Conservation (phyloP, 2,797 vertebrate genomes). For the Brachymystax lenok region DNA sequence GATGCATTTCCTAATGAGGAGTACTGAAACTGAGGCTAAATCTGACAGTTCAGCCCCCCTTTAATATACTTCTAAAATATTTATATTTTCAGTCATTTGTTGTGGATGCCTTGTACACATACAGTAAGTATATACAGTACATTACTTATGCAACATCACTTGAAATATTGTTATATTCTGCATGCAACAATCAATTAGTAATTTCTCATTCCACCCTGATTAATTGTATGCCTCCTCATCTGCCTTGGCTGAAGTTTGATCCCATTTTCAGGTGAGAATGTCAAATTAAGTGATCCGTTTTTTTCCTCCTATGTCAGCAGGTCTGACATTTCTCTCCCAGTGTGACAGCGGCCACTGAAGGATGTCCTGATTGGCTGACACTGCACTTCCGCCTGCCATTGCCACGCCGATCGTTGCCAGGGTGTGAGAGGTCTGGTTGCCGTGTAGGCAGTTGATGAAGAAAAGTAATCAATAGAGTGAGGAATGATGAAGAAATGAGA, state of each 20-base stretch:
- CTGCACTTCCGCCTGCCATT: conserved; percentile 72
- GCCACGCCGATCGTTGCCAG: conserved; percentile 67
- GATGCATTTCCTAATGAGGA: too few species aligned
- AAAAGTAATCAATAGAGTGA: conserved; percentile 87
- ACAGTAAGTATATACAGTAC: background rate
- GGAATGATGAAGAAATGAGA: conserved; percentile 89
- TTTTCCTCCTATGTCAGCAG: conserved; percentile 62
- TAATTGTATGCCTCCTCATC: background rate
- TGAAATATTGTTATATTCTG: background rate
- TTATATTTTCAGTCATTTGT: background rate
- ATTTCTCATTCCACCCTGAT: background rate
- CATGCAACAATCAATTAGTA: background rate
- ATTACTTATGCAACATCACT: background rate
- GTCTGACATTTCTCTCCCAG: conserved; percentile 53
- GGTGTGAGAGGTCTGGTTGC: conserved; percentile 65
- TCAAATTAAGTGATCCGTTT: conserved; percentile 63
- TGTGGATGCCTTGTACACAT: background rate
- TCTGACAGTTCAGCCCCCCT: too few species aligned
- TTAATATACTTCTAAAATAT: too few species aligned
- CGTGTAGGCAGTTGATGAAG: conserved; percentile 78
- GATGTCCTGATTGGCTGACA: conserved; percentile 73
- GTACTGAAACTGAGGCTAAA: too few species aligned
- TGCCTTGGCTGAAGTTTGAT: conserved; percentile 35
- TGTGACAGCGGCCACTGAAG: conserved; percentile 63
- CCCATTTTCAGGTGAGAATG: conserved; percentile 54